These are phyloP conservation scores for Zygaena filipendulae DNA, from an alignment of 2,888 invertebrate genomes.

Conservation along the genomic window DNA sequence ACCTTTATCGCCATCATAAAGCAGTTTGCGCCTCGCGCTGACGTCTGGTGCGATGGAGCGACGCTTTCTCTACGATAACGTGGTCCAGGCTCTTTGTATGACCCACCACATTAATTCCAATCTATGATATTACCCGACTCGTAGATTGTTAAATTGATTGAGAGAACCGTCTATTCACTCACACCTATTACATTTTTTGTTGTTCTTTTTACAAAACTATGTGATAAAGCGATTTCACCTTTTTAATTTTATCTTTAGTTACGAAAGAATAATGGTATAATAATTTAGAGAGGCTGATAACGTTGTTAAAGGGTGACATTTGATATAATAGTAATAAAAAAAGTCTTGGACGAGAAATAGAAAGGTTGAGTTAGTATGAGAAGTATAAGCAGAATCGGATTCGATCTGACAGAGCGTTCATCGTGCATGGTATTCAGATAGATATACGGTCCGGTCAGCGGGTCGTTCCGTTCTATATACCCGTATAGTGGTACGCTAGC, in stretches of 20 bases:
- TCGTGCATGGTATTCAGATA: too few relatives aligned
- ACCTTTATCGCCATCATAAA: constrained; percentile 27
- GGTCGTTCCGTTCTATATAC: constrained; percentile 28
- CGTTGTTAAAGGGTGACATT: too few relatives aligned
- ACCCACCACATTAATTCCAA: constrained; percentile 48
- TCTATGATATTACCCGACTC: constrained; percentile 37
- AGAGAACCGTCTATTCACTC: constrained; percentile 33
- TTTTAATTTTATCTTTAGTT: too few relatives aligned
- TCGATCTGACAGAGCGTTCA: too few relatives aligned
- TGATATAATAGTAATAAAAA: too few relatives aligned
- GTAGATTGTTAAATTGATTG: constrained; percentile 50
- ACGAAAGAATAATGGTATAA: too few relatives aligned
- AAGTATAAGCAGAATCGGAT: too few relatives aligned
- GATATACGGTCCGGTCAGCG: constrained; percentile 21
- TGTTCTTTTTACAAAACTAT: background rate
- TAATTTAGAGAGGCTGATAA: too few relatives aligned
- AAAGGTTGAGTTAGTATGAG: too few relatives aligned
- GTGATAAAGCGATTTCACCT: constrained; percentile 12
- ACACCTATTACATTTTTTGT: constrained; percentile 18
- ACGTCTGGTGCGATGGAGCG: constrained; percentile 21
- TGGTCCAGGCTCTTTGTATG: constrained; percentile 41
- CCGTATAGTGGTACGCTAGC: too few relatives aligned
- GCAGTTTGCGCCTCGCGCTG: constrained; percentile 25
- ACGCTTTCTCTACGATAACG: constrained; percentile 57
- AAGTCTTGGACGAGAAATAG: too few relatives aligned